Evolutionary conservation across 2,888 invertebrate species (phyloP), one percentile per base, ranked within the genome.

Genomic region (Amphipoea oculea): DNA sequence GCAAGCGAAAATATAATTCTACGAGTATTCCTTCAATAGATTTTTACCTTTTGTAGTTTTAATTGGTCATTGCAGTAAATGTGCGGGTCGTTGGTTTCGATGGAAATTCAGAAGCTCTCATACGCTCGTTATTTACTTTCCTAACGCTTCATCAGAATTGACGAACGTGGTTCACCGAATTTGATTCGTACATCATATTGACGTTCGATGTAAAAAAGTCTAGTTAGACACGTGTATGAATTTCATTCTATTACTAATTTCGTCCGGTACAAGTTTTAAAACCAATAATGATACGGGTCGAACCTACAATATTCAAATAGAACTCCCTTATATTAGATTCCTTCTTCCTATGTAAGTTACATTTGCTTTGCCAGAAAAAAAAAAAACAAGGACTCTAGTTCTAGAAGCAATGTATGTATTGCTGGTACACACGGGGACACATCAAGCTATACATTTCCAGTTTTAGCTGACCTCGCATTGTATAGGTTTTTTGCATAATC

Each of bases 91-190:
- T 45, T 82, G 36, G 69, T 73, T 83, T 81, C 66, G 40, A 65
- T 77, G 70, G 29, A 54, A 84, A 74, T 81, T 74, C 60, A 40
- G 48, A 67, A 57, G 51, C 70, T 66, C 36, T 80, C 42, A 57
- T 57, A 36, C 36, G 7, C 54, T 83, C 12, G 67, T 76, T 76
- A 67, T 57, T 57, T 69, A 42, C 7, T 67, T 62, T 36, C 45
- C 12, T 81, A 71, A 69, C 57, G 20, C 66, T 79, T 71, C 29
- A 60, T 75, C 62, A 29, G 57, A 70, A 72, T 69, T 51, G 17
- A 51, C 1, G 66, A 54, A 57, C 12, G 12, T 42, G 1, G 17
- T 63, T 65, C 57, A 48, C 11, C 51, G 57, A 77, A 77, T 81
- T 74, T 48, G 1, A 67, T 71, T 76, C 36, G 29, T 62, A 51